Percentiles rank a stretch among this genome's conserved stretches.
Conservation (phyloP, 2,888 invertebrate species). For the Acleris literana region DNA sequence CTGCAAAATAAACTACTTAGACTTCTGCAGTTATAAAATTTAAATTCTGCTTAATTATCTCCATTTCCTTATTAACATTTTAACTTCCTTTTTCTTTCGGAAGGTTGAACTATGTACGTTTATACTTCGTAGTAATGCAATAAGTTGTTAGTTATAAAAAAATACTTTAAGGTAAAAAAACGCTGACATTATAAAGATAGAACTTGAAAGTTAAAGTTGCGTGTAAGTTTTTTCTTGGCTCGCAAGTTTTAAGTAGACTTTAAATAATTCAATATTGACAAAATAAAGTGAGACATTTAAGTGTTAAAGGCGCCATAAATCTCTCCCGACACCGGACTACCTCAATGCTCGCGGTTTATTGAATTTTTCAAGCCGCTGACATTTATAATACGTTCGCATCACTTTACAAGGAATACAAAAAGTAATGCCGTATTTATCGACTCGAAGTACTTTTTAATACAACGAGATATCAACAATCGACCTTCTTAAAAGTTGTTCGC, state of each 20-base stretch:
- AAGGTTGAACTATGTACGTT: conserved; percentile 24
- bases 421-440: conserved; percentile 36
- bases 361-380: conserved; percentile 27
- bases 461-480: conserved; percentile 35
- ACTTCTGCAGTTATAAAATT: conserved; percentile 20
- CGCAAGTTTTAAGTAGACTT: conserved; percentile 1
- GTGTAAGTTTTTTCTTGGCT: background rate
- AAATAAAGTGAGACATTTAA: conserved; percentile 37
- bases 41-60: conserved; percentile 28
- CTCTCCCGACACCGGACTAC: conserved; percentile 29
- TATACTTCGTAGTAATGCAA: conserved; percentile 1
- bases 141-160: background rate
- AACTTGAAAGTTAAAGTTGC: background rate
- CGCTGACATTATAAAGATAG: background rate
- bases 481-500: conserved; percentile 46
- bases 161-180: background rate
- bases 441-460: conserved; percentile 36
- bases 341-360: conserved; percentile 27
- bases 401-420: conserved; percentile 34
- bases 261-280: conserved; percentile 10
- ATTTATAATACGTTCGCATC: conserved; percentile 32
- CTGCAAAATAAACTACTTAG: conserved; percentile 1
- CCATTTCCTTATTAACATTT: conserved; percentile 31
- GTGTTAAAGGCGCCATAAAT: conserved; percentile 44
- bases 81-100: conserved; percentile 28